A percentile compares a stretch with the other conserved stretches of the same genome.
These are phyloP conservation scores for Hipposideros armiger DNA, from an alignment of 2,113 vertebrate species.

Conservation along the genomic window DNA sequence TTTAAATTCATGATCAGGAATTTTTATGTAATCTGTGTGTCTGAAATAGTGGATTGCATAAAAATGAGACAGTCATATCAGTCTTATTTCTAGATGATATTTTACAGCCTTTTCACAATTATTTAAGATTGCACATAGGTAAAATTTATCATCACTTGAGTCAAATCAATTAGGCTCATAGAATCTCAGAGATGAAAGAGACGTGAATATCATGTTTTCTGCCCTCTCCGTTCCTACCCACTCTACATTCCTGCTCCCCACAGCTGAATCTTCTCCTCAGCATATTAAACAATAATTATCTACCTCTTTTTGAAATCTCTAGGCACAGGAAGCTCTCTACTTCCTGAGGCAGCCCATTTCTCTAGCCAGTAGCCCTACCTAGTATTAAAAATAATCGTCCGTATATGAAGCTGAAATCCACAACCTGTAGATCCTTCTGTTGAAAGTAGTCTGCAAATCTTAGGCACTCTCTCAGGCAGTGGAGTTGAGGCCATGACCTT, in stretches of 20 bases:
- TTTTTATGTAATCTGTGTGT: conserved; percentile 31
- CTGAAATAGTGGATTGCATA: conserved; percentile 31
- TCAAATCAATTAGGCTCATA: neutral
- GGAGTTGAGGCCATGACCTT: neutral
- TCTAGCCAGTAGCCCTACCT: neutral
- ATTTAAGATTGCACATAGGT: neutral
- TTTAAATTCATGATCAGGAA: conserved; percentile 19
- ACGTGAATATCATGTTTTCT: neutral
- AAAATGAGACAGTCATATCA: conserved; percentile 23
- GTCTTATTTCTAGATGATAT: neutral
- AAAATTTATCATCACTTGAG: neutral
- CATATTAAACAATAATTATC: neutral
- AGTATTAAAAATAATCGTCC: neutral
- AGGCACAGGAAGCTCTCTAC: neutral
- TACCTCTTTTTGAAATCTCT: neutral
- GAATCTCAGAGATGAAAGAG: neutral
- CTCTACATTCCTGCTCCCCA: neutral
- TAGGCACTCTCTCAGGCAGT: neutral
- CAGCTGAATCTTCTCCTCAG: neutral
- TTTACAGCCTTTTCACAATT: conserved; percentile 1
- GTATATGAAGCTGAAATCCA: neutral
- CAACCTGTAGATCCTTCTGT: neutral
- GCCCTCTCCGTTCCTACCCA: neutral
- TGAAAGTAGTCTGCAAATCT: neutral
- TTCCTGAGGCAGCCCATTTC: neutral